Evolutionary conservation across 23 tunicate genomes (phyloP), one percentile per base, ranked within the genome.

Genomic region (Ascidia mentula): DNA sequence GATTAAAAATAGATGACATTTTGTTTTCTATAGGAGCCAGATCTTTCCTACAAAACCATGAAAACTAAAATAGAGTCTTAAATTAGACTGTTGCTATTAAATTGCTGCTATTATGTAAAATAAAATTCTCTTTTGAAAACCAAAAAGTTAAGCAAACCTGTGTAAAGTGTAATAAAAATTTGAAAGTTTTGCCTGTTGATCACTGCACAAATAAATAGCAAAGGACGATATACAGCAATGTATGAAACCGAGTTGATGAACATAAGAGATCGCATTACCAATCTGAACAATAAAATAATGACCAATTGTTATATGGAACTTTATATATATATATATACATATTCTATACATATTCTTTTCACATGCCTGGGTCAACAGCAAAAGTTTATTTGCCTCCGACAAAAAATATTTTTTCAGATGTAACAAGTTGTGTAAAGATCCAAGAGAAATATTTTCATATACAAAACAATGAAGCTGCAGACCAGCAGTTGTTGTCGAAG

Each of bases 161-260:
- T 85, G 46, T 5, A 74, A 5, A 34, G 92, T 34, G 71, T 82
- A 83, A 80, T 36, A 87, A 42, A 92, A 78, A 75, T 92, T 89
- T 0, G 94, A 86, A 5, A 92, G 85, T 37, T 87, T 92, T 20
- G 97, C 97, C 30, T 42, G 60, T 32, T 69, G 60, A 12, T 17
- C 8, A 37, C 70, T 53, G 72, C 80, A 40, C 18, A 92, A 34
- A 18, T 87, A 72, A 37, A 92, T 78, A 31, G 86, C 86, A 83
- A 87, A 86, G 0, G 97, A 87, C 0, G 97, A 33, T 40, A 92
- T n/a, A 42, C 85, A 77, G 60, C 92, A 82, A 69, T 92, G 97
- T 28, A 92, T 60, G 38, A 80, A 79, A 13, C 92, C 92, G 12
- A 78, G 73, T 74, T 87, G 79, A 59, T 92, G 92, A 15, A 92